phyloP scores from a whole-genome alignment of 1,140 invertebrate species.

The Neuroterus valhalla region DNA sequence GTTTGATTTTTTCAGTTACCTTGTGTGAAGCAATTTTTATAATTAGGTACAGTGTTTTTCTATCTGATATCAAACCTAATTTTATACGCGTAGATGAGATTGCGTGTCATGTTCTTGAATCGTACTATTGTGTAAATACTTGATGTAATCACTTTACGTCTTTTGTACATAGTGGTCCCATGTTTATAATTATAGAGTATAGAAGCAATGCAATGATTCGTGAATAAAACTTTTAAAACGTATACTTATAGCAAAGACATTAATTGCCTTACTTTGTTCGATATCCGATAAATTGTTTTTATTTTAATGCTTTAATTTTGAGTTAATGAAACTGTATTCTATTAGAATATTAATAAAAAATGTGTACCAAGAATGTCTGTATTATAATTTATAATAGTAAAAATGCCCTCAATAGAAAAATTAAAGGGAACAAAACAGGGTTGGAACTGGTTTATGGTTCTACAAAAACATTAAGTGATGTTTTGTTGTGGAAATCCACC shows the following conservation, averaged over 20 bases:
- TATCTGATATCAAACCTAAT: background rate
- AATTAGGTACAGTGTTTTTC: conserved; percentile 4
- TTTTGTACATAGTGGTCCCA: conserved; percentile 41
- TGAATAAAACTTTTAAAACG: background rate
- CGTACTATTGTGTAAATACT: conserved; percentile 37
- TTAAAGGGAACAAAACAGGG: too few species aligned
- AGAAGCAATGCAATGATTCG: background rate
- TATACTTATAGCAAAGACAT: background rate
- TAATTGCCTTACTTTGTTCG: conserved; percentile 1
- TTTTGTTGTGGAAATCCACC: too few species aligned
- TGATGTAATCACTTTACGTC: conserved; percentile 38
- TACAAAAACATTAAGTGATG: too few species aligned
- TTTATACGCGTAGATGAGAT: background rate
- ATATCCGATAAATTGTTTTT: conserved; percentile 4
- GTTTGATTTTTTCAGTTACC: background rate
- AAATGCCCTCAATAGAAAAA: too few species aligned
- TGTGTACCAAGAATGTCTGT: background rate
- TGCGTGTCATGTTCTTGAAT: background rate
- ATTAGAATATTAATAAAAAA: background rate
- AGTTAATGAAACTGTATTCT: background rate
- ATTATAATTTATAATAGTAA: too few species aligned
- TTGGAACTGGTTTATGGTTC: too few species aligned
- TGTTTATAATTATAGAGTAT: conserved; percentile 32
- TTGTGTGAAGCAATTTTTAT: background rate
- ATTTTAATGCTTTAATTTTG: background rate